Conservation (phyloP, 1,140 invertebrate genomes). For the Leptopilina boulardi region DNA sequence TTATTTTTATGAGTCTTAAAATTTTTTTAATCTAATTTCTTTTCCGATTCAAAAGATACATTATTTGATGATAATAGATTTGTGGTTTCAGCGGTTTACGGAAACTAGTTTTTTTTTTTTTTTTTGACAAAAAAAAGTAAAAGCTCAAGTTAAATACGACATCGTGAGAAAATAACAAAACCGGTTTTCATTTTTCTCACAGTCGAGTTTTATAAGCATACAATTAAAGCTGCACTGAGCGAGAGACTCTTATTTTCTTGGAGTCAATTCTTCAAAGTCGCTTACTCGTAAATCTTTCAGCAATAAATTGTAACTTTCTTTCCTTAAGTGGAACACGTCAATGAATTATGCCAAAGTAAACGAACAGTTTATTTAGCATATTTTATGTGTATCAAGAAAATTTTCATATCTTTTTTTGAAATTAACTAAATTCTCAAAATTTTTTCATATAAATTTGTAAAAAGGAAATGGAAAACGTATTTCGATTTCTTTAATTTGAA, state of each 20-base stretch:
- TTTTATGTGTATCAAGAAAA: slow-evolving; percentile 7
- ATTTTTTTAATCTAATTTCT: no score
- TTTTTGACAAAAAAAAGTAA: slow-evolving; percentile 26
- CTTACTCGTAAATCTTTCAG: not conserved
- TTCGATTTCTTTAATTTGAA: not conserved
- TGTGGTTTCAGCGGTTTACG: slow-evolving; percentile 23
- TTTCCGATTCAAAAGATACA: no score
- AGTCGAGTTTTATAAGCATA: not conserved
- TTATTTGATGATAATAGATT: not conserved
- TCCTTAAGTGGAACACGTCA: slow-evolving; percentile 18
- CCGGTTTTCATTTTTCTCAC: slow-evolving; percentile 34
- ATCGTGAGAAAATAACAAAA: slow-evolving; percentile 41
- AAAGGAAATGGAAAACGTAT: no score
- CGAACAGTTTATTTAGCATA: not conserved
- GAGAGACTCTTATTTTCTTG: not conserved
- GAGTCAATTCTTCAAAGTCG: not conserved
- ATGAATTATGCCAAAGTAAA: not conserved
- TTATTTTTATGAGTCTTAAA: no score
- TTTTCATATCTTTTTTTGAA: no score
- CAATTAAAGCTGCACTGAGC: not conserved
- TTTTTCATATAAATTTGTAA: not conserved
- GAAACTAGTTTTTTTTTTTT: no score
- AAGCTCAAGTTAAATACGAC: not conserved
- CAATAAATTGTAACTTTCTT: slow-evolving; percentile 26
- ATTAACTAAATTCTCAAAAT: not conserved